These are phyloP conservation scores for Azorinus chamasolen DNA, from an alignment of 2,888 invertebrate species.

Conservation along the genomic window DNA sequence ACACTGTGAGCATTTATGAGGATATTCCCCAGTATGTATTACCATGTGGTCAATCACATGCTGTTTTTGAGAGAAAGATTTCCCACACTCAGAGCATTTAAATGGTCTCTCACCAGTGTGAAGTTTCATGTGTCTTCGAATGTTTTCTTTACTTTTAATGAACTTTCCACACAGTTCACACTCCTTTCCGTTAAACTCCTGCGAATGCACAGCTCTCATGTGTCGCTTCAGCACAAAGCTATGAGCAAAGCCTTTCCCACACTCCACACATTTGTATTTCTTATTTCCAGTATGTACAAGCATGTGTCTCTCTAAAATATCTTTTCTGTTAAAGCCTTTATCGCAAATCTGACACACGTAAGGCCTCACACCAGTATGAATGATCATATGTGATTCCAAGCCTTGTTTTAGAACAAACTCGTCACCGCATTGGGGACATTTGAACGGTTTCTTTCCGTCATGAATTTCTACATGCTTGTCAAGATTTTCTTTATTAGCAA, in stretches of 20 bases:
- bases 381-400: constrained; percentile 29
- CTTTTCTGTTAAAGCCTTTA: constrained; percentile 41
- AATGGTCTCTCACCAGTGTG: constrained; percentile 24
- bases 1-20: constrained; percentile 30
- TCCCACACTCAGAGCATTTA: constrained; percentile 10
- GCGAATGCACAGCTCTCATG: constrained; percentile 42
- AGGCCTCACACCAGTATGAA: constrained; percentile 22
- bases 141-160: constrained; percentile 36
- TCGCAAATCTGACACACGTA: constrained; percentile 32
- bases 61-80: constrained; percentile 23
- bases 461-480: constrained; percentile 41
- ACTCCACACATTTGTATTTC: constrained; percentile 50
- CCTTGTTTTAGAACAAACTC: constrained; percentile 25
- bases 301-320: constrained; percentile 43
- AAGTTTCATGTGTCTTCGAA: constrained; percentile 34
- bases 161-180: constrained; percentile 49
- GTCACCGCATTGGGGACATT: constrained; percentile 18
- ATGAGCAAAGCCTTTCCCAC: constrained; percentile 39
- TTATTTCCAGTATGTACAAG: constrained; percentile 27
- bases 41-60: constrained; percentile 30
- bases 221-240: constrained; percentile 47
- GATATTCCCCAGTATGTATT: constrained; percentile 21
- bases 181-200: constrained; percentile 22
- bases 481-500: constrained; percentile 45
- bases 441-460: constrained; percentile 19